Conservation (phyloP, 2,113 vertebrate genomes). For the Phalacrocorax aristotelis region DNA sequence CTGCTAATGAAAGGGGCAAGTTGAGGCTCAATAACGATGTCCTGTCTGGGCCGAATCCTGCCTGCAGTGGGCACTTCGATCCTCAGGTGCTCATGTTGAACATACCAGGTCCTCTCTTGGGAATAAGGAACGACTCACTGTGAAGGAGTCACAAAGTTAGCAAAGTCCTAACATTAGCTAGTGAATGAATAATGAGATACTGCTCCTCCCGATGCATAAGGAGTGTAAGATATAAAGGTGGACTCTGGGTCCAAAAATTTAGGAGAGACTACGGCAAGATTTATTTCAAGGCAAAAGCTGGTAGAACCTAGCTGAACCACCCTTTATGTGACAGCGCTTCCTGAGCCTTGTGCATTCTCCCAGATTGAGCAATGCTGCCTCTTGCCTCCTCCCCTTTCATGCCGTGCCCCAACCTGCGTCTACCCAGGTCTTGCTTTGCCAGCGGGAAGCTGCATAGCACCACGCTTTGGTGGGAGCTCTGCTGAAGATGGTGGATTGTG, state of each 20-base stretch:
- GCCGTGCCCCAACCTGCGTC: accelerated
- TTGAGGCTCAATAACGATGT: neutral
- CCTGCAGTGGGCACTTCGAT: neutral
- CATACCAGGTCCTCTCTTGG: neutral
- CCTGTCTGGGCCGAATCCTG: neutral
- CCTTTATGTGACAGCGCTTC: accelerated
- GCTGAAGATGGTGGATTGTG: neutral
- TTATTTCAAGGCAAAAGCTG: neutral
- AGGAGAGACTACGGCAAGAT: neutral
- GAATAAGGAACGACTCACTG: accelerated
- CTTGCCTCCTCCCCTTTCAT: neutral
- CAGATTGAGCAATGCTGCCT: neutral
- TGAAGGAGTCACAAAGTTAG: neutral
- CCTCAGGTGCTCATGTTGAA: neutral
- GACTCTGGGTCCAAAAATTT: neutral
- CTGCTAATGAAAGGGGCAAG: neutral
- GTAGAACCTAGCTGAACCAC: neutral
- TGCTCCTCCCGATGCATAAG: accelerated
- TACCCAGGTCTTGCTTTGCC: neutral
- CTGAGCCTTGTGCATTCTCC: neutral
- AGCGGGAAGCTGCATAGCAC: neutral
- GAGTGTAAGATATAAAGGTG: neutral
- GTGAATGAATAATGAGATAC: neutral
- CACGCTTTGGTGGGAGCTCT: neutral
- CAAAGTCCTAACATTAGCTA: neutral